phyloP scores from a whole-genome alignment of 2,113 vertebrate species.

The Acrocephalus arundinaceus region DNA sequence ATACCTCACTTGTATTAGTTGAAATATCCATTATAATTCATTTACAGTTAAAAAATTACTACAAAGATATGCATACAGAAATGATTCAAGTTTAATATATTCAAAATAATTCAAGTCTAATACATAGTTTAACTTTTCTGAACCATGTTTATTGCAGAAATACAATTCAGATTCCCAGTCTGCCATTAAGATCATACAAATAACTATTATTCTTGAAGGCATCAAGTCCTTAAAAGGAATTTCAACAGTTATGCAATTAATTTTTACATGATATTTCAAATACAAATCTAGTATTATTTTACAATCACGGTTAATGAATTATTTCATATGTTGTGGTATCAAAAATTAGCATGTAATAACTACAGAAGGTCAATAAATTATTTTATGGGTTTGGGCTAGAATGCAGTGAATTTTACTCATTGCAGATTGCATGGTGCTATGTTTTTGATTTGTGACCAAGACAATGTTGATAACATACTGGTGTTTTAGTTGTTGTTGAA shows the following conservation, averaged over 20 bases:
- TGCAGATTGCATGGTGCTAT: accelerated
- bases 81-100: neutral
- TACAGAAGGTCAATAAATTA: neutral
- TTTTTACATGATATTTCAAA: neutral
- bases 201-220: neutral
- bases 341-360: neutral
- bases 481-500: neutral
- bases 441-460: neutral
- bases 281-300: neutral
- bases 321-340: neutral
- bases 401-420: neutral
- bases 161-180: neutral
- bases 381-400: neutral
- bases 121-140: neutral
- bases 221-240: neutral
- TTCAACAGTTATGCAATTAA: neutral
- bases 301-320: neutral
- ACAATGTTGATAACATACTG: neutral
- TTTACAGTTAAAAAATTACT: neutral
- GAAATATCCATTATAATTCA: neutral
- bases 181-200: neutral
- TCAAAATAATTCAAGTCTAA: neutral
- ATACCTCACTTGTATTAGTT: neutral
- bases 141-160: neutral
- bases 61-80: neutral